Percentiles rank a stretch among this genome's conserved stretches.
These are phyloP conservation scores for Plecotus auritus DNA, from an alignment of 2,113 vertebrate genomes.

Conservation along the genomic window DNA sequence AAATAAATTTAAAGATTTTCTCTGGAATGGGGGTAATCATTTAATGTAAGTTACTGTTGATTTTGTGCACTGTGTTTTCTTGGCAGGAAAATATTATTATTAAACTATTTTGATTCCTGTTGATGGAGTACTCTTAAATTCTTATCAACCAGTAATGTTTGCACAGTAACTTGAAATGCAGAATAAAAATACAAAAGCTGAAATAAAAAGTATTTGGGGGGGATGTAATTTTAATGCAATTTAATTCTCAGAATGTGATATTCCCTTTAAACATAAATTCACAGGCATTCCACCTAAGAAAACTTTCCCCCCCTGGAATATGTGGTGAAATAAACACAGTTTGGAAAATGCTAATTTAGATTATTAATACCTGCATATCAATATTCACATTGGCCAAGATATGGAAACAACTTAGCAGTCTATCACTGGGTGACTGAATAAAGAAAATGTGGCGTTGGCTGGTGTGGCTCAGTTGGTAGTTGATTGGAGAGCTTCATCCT, in stretches of 20 bases:
- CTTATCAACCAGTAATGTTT: constrained; percentile 29
- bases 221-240: constrained; percentile 9
- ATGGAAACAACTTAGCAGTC: background rate
- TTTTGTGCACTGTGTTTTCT: constrained; percentile 11
- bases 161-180: constrained; percentile 15
- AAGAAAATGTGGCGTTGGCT: no score
- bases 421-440: background rate
- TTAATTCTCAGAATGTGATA: constrained; percentile 47
- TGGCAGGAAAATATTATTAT: constrained; percentile 27
- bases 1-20: constrained; percentile 24
- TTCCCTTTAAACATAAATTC: constrained; percentile 20
- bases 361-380: constrained; percentile 26
- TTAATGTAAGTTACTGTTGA: constrained; percentile 42
- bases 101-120: constrained; percentile 31
- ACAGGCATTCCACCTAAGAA: constrained; percentile 18
- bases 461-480: no score
- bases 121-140: constrained; percentile 40
- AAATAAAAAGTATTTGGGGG: background rate
- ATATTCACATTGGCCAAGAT: background rate
- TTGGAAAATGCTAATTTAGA: constrained; percentile 20
- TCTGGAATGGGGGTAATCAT: background rate
- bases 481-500: no score
- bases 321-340: constrained; percentile 30
- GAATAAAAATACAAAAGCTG: background rate
- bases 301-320: background rate